Evolutionary conservation across 2,797 vertebrate species (phyloP), one percentile per base, ranked within the genome.

Genomic region (Acomys russatus): DNA sequence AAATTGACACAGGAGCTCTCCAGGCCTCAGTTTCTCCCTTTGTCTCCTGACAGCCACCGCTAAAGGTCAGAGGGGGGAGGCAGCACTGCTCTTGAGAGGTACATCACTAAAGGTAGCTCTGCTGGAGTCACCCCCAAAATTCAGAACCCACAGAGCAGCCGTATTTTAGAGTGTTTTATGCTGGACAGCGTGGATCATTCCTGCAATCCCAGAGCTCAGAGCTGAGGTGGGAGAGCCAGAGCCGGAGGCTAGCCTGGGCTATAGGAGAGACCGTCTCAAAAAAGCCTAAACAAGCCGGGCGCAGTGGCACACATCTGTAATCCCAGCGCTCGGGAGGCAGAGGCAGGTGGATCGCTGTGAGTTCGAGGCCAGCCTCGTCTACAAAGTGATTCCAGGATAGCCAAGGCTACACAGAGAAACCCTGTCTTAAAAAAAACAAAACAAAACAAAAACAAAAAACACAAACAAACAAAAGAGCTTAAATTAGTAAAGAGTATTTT

Each of bases 11-110:
- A 0, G 28, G 51, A 93, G 78, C 12, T 54, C 74, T 49, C 54
- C 1, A 38, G 84, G 83, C 79, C 95, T 94, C 30, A 38, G 59
- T 63, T 84, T 92, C 82, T 78, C 68, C 68, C 38, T 30, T 49
- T 70, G 9, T 68, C 63, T 64, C 17, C 10, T 64, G 68, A 80
- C 61, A 0, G 64, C 11, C 61, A 70, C 2, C 28, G 3, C 49
- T 63, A 20, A 64, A 61, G 85, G 77, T 54, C 6, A 8, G 78
- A 83, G 49, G 59, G 0, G 44, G 44, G 63, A 61, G 35, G 6
- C 5, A 38, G 18, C 4, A 33, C 30, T 17, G 35, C 78, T 82
- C 66, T 2, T 0, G 51, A 25, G 14, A 70, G 23, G 28, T 0
- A 1, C 0, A 68, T 38, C 22, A 4, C 25, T 38, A 38, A 25